A percentile compares a stretch with the other conserved stretches of the same genome.
phyloP scores from a whole-genome alignment of 2,113 vertebrate species.

The Zapus hudsonius region DNA sequence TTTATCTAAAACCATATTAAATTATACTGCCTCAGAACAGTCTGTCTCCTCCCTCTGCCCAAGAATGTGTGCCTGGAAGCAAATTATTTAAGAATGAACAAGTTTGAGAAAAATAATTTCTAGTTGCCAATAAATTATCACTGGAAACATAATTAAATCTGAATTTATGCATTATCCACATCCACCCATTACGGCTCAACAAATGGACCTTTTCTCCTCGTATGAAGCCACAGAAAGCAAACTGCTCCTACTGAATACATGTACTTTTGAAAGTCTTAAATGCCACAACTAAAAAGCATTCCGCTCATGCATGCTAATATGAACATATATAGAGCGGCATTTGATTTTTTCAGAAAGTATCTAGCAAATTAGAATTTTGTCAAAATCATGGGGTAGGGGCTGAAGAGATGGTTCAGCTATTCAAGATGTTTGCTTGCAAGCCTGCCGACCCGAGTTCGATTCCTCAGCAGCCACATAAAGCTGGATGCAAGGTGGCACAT shows the following conservation, averaged over 20 bases:
- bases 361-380: background rate
- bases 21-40: background rate
- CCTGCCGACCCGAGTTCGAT: too few relatives aligned
- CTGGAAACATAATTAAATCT: constrained; percentile 2
- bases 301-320: background rate
- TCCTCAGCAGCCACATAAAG: too few relatives aligned
- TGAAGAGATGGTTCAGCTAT: too few relatives aligned
- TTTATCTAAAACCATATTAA: background rate
- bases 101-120: background rate
- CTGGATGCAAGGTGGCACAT: too few relatives aligned
- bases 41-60: background rate
- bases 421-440: too few relatives aligned
- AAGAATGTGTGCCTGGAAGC: background rate
- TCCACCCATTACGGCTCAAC: background rate
- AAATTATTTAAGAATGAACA: background rate
- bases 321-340: background rate
- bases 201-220: background rate
- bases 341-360: constrained; percentile 29
- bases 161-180: background rate
- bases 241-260: background rate
- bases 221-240: background rate
- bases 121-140: constrained; percentile 1
- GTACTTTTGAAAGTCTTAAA: background rate
- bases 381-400: background rate
- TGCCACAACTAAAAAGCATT: constrained; percentile 10